Evolutionary conservation across 2,797 vertebrate species (phyloP).

Genomic region (Cossypha caffra): DNA sequence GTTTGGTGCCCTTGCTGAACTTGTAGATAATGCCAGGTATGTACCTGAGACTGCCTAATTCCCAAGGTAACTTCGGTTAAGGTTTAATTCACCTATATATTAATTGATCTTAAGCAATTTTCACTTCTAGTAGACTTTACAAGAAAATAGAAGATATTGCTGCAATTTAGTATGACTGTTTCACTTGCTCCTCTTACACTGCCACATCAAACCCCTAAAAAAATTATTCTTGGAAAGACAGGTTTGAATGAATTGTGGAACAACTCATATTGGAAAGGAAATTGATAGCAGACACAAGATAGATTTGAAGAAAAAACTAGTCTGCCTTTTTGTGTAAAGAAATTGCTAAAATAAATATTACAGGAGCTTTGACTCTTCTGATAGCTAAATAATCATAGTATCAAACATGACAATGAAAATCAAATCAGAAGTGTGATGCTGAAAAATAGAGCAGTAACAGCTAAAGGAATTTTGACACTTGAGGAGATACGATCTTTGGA

Average conservation of each 20-base stretch:
- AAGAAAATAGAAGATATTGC: not conserved
- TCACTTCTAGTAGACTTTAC: not conserved
- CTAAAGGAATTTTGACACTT: not conserved
- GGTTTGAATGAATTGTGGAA: not conserved
- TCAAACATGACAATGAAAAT: not conserved
- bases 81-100: not conserved
- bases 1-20: constrained; percentile 97
- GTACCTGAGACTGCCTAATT: constrained; percentile 17
- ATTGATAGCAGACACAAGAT: not conserved
- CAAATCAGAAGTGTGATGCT: not conserved
- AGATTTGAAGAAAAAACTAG: not conserved
- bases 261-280: not conserved
- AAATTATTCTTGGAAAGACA: not conserved
- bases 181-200: not conserved
- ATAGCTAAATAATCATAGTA: not conserved
- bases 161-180: not conserved
- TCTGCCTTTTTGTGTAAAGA: not conserved
- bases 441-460: not conserved
- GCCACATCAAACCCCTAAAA: not conserved
- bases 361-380: not conserved
- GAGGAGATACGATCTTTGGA: not conserved
- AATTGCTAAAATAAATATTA: not conserved
- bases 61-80: not conserved
- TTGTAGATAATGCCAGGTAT: constrained; percentile 99
- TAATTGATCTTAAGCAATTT: not conserved